Conservation (phyloP, 2,888 invertebrate genomes). For the Pyrgus malvae region DNA sequence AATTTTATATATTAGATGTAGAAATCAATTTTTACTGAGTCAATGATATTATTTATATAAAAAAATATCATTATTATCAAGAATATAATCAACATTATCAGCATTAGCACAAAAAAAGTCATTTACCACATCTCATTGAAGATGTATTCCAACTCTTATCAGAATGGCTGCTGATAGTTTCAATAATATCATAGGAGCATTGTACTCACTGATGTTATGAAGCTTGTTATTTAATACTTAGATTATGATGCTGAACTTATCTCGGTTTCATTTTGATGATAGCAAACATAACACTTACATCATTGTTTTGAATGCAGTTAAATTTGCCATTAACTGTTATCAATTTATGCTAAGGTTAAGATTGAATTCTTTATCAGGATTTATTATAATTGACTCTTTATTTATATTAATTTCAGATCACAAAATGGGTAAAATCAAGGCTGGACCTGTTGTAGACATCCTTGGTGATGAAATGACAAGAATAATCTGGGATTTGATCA, state of each 20-base stretch:
- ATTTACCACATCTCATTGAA: too few species aligned
- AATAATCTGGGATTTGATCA: slow-evolving; percentile 99
- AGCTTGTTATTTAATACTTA: background rate
- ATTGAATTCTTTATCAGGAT: background rate
- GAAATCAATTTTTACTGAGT: too few species aligned
- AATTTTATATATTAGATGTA: too few species aligned
- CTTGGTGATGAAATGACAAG: slow-evolving; percentile 98
- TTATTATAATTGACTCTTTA: background rate
- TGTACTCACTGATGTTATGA: background rate
- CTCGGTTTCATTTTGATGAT: background rate
- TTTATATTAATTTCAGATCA: background rate
- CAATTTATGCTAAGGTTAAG: background rate
- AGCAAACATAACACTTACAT: background rate
- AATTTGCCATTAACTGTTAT: background rate
- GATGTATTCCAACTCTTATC: too few species aligned
- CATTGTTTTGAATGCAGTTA: background rate
- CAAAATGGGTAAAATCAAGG: slow-evolving; percentile 85
- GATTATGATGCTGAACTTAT: background rate
- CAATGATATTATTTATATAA: too few species aligned
- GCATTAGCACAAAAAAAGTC: background rate
- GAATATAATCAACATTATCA: too few species aligned
- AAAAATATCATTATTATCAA: too few species aligned
- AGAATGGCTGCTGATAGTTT: background rate
- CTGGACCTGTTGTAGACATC: slow-evolving; percentile 95
- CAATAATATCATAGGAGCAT: background rate